Percentiles rank a stretch among this genome's conserved stretches.
phyloP scores from a whole-genome alignment of 2,797 vertebrate genomes.

The Bufotes viridis region DNA sequence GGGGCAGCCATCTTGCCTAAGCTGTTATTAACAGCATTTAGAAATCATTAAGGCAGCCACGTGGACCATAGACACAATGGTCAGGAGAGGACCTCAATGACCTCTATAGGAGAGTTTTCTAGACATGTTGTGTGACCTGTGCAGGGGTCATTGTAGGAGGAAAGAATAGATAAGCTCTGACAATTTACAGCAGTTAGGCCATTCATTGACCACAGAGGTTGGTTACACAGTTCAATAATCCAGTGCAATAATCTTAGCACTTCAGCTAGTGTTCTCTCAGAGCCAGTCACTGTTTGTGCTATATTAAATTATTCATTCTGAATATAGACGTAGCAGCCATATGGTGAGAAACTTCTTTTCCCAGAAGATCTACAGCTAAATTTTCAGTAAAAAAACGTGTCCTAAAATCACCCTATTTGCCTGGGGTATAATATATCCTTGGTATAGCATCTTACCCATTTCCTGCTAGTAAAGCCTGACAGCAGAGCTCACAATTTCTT shows the following conservation, averaged over 20 bases:
- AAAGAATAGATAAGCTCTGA: too few relatives aligned
- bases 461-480: background rate
- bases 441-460: background rate
- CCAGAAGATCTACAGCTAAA: background rate
- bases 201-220: background rate
- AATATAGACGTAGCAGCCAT: background rate
- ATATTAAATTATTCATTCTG: conserved; percentile 12
- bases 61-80: too few relatives aligned
- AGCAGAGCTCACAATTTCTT: background rate
- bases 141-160: too few relatives aligned
- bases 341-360: background rate
- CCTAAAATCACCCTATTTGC: background rate
- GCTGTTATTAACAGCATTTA: too few relatives aligned
- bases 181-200: background rate
- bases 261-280: background rate
- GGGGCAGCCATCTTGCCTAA: too few relatives aligned
- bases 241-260: background rate
- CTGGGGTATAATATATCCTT: conserved; percentile 1
- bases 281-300: conserved; percentile 5
- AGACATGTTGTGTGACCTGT: too few relatives aligned
- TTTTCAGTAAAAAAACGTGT: background rate
- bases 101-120: too few relatives aligned
- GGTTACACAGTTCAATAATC: background rate
- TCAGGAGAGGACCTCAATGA: too few relatives aligned
- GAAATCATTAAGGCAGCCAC: too few relatives aligned